phyloP scores from a whole-genome alignment of 92 coral and sea anemone genomes.

The Siderastrea siderea region DNA sequence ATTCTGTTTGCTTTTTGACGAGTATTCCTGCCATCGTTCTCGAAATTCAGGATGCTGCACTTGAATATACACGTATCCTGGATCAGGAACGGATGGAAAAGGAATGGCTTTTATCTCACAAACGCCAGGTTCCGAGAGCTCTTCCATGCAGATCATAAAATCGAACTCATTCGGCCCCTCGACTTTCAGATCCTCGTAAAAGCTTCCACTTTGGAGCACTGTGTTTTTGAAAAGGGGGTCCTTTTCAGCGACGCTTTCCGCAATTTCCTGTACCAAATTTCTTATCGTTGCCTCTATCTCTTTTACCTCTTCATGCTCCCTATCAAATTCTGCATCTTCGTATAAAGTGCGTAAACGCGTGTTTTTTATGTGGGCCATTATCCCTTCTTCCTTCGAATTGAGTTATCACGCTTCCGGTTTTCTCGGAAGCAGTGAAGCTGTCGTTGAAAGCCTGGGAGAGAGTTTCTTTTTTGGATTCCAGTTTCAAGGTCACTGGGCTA shows the following conservation, averaged over 20 bases:
- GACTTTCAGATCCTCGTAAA: slow-evolving; percentile 66
- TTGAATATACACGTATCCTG: slow-evolving; percentile 62
- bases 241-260: slow-evolving; percentile 15
- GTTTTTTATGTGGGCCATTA: background rate
- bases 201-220: slow-evolving; percentile 62
- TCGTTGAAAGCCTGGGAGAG: background rate
- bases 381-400: background rate
- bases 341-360: background rate
- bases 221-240: slow-evolving; percentile 49
- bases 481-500: no score
- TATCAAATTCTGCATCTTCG: slow-evolving; percentile 28
- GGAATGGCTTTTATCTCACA: slow-evolving; percentile 56
- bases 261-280: slow-evolving; percentile 21
- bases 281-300: slow-evolving; percentile 55
- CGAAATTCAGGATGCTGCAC: background rate
- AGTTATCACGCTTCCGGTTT: background rate
- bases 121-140: slow-evolving; percentile 53
- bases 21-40: slow-evolving; percentile 12
- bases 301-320: slow-evolving; percentile 44
- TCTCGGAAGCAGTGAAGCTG: background rate
- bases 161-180: slow-evolving; percentile 74
- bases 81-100: slow-evolving; percentile 51
- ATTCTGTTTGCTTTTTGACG: slow-evolving; percentile 41
- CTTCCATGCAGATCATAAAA: slow-evolving; percentile 59
- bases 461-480: no score